phyloP scores from a whole-genome alignment of 2,888 invertebrate species.

The Euzophera pinguis region DNA sequence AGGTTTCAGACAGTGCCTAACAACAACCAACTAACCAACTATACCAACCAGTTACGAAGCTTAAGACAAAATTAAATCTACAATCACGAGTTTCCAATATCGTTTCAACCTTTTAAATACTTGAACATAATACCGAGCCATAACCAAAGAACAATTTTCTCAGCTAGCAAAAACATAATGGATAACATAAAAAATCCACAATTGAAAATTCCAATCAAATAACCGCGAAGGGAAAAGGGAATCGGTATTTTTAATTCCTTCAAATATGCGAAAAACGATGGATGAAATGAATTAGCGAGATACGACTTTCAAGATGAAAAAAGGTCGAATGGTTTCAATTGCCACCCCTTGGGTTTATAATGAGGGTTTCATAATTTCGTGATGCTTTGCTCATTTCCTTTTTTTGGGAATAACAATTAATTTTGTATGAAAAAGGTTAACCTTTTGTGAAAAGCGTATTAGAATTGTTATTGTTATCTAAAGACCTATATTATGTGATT shows the following conservation, averaged over 20 bases:
- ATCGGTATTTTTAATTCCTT: conserved; percentile 8
- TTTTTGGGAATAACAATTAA: conserved; percentile 6
- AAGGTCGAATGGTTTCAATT: conserved; percentile 16
- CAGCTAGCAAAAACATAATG: not conserved
- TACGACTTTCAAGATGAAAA: conserved; percentile 9
- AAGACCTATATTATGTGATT: too few species aligned
- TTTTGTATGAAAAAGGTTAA: not conserved
- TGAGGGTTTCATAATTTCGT: conserved; percentile 16
- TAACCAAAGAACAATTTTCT: too few species aligned
- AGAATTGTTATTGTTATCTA: too few species aligned
- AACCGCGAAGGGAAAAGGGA: conserved; percentile 10
- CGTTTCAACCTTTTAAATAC: too few species aligned
- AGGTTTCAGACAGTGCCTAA: too few species aligned
- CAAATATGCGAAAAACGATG: conserved; percentile 12
- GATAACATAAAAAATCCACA: not conserved
- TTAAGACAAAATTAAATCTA: too few species aligned
- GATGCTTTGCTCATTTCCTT: conserved; percentile 10
- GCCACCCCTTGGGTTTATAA: conserved; percentile 19
- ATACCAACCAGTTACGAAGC: too few species aligned
- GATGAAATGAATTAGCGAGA: conserved; percentile 12
- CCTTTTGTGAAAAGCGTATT: not conserved
- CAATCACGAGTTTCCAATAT: too few species aligned
- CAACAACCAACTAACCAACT: too few species aligned
- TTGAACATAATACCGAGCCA: too few species aligned
- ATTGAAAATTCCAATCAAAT: conserved; percentile 22